phyloP scores from a whole-genome alignment of 2,888 invertebrate genomes.

The Euclidia mi region DNA sequence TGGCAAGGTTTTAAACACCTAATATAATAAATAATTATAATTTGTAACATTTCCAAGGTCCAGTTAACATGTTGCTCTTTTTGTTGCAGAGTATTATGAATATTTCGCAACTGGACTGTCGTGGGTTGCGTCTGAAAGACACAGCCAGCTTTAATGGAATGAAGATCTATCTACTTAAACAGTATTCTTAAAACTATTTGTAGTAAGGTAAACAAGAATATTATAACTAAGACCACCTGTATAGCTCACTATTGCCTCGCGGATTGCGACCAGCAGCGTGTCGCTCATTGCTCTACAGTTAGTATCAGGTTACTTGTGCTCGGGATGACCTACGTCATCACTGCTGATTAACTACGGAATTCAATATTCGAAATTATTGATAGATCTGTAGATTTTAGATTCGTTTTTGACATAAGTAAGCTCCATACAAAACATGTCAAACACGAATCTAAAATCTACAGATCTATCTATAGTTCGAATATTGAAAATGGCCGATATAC shows the following conservation, averaged over 20 bases:
- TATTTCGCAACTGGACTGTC: slow-evolving; percentile 70
- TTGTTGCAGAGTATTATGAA: slow-evolving; percentile 79
- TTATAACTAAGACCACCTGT: slow-evolving; percentile 68
- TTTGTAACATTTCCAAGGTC: slow-evolving; percentile 11
- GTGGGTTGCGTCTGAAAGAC: slow-evolving; percentile 73
- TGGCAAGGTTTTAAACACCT: slow-evolving; percentile 21
- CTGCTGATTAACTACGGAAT: no score
- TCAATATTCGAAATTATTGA: no score
- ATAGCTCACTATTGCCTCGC: slow-evolving; percentile 79
- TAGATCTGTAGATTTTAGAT: no score
- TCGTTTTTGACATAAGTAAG: no score
- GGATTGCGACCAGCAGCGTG: slow-evolving; percentile 60
- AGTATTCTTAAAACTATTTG: slow-evolving; percentile 87
- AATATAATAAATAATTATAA: slow-evolving; percentile 12
- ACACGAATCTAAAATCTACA: no score
- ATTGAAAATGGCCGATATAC: no score
- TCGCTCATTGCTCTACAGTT: slow-evolving; percentile 42
- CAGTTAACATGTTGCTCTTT: slow-evolving; percentile 3
- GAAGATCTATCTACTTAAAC: slow-evolving; percentile 87
- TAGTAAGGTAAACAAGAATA: slow-evolving; percentile 73
- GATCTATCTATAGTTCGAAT: no score
- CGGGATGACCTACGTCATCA: slow-evolving; percentile 20
- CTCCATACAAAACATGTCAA: no score
- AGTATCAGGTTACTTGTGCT: slow-evolving; percentile 16
- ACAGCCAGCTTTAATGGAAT: slow-evolving; percentile 79